Evolutionary conservation across 2,113 vertebrate genomes (phyloP).

Genomic region (Caranx ignobilis): DNA sequence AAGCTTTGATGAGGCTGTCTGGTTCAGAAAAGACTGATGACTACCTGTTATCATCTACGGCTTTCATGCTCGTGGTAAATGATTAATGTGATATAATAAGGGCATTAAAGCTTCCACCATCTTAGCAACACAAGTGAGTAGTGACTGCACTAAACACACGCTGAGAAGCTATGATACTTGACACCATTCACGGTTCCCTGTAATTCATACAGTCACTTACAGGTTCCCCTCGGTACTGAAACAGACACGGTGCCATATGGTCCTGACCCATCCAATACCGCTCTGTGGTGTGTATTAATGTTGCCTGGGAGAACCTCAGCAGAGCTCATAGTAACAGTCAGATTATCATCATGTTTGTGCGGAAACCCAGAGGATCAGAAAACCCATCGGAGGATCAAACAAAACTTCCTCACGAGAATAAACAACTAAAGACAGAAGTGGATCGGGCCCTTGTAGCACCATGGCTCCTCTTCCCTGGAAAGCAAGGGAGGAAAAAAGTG

Average conservation of each 20-base stretch:
- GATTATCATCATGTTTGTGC: conserved; percentile 47
- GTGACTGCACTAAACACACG: conserved; percentile 25
- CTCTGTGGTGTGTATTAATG: conserved; percentile 17
- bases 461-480: conserved; percentile 24
- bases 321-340: conserved; percentile 41
- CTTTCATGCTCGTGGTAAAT: conserved; percentile 33
- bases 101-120: conserved; percentile 14
- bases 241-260: conserved; percentile 55
- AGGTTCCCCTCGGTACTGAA: conserved; percentile 32
- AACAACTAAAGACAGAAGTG: conserved; percentile 48
- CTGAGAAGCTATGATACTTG: conserved; percentile 31
- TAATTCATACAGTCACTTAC: conserved; percentile 60
- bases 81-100: conserved; percentile 54
- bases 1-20: conserved; percentile 41
- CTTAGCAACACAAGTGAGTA: conserved; percentile 42
- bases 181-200: conserved; percentile 13
- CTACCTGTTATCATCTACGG: conserved; percentile 25
- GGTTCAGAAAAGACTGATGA: conserved; percentile 42
- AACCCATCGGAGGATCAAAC: conserved; percentile 64
- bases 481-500: conserved; percentile 9
- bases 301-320: conserved; percentile 25
- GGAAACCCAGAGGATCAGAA: conserved; percentile 7
- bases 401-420: conserved; percentile 44
- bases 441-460: conserved; percentile 40
- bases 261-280: conserved; percentile 37